Base-by-base conservation (phyloP, 2,113 vertebrate genomes). In the Gnathochromis pfefferi region DNA sequence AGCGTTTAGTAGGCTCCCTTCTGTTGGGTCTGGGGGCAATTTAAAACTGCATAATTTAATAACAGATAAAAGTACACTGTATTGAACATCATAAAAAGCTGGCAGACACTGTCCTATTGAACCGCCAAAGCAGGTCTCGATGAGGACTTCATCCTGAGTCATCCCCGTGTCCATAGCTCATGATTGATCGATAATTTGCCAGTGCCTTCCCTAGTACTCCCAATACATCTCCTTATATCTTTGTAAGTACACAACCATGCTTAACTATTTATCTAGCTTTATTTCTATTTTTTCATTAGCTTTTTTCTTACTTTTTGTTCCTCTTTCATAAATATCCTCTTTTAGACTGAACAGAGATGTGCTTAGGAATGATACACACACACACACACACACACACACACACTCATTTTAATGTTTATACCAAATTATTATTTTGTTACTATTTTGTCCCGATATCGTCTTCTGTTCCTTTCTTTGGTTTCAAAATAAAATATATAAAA, bases 41-140 rank as follows among this genome's bases (percentile, higher is more conserved):
- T 75, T 23, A 47, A 75, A 75, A 75, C 70, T 28, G 40, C 70
- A 75, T 47, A 47, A 75, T 47, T 28, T 75, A 75, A 75, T 75
- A 75, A 75, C 14, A 47, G 70, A 47, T 75, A 75, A 47, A 75
- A 47, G 3, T 75, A 7, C 70, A 75, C 45, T 47, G 26, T 75
- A 47, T 47, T 75, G 40, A 28, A 75, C 14, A 75, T 19, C 14
- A 75, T 28, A 47, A 75, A 75, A 75, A 75, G 16, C 26, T 49
- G 26, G 42, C 16, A 49, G 26, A 31, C 42, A 31, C 26, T 4
- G 42, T 31, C 26, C 4, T 49, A 31, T 45, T 19, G 26, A 49
- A 31, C 42, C 2, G 6, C 6, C 16, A 78, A 19, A 49, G 23
- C 70, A 49, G 23, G 16, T 49, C 16, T 31, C 16, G 3, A 49